Conservation (phyloP, 2,113 vertebrate genomes). For the Cyanoliseus patagonus region DNA sequence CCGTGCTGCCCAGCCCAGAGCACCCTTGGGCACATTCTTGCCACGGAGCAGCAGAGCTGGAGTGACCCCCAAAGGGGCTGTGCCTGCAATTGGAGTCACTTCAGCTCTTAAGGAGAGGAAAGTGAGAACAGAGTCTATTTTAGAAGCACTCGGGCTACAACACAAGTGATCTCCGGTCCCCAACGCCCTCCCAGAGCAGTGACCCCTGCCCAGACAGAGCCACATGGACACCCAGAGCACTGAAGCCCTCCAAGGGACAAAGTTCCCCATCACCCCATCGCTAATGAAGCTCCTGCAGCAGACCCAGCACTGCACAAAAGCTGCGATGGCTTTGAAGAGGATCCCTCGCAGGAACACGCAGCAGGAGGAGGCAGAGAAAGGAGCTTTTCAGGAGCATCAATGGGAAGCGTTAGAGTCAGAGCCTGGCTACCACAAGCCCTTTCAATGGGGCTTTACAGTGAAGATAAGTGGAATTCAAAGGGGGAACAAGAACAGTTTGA, state of each 20-base stretch:
- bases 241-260: too few species aligned
- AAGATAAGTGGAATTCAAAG: conserved; percentile 46
- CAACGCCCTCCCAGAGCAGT: not conserved
- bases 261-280: not conserved
- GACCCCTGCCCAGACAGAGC: not conserved
- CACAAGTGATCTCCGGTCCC: not conserved
- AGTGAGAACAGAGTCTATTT: conserved; percentile 7
- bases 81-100: not conserved
- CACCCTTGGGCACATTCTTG: accelerated
- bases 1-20: not conserved
- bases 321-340: not conserved
- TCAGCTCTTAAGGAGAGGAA: not conserved
- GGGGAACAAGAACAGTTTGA: not conserved
- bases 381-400: conserved; percentile 51
- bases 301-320: not conserved
- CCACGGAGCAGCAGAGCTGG: not conserved
- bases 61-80: not conserved
- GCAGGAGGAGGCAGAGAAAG: not conserved
- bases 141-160: not conserved
- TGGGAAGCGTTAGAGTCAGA: not conserved
- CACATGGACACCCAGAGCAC: not conserved
- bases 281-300: not conserved
- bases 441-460: conserved; percentile 19
- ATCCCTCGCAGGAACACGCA: not conserved
- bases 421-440: not conserved